Evolutionary conservation across 2,797 vertebrate genomes (phyloP).

Genomic region (Phalanger gymnotis): DNA sequence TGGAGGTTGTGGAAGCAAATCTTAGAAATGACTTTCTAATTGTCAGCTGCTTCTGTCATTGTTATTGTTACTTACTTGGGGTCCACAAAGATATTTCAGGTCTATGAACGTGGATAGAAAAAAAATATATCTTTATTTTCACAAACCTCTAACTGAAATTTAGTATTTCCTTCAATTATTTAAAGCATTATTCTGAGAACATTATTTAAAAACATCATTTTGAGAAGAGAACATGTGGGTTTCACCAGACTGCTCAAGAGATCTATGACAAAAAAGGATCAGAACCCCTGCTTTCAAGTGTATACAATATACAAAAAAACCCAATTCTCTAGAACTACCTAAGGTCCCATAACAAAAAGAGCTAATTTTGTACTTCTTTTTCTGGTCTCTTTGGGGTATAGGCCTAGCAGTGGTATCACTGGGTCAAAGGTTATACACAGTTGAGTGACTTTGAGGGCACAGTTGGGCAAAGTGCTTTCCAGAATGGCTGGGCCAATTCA

Average conservation of each 20-base stretch:
- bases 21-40: not conserved
- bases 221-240: not conserved
- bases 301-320: not conserved
- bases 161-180: not conserved
- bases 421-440: not conserved
- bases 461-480: not conserved
- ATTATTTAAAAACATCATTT: not conserved
- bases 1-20: not conserved
- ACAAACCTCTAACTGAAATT: not conserved
- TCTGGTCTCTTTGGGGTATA: not conserved
- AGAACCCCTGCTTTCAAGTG: not conserved
- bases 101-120: not conserved
- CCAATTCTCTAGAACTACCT: not conserved
- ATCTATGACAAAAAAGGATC: not conserved
- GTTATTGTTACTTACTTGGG: not conserved
- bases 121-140: not conserved
- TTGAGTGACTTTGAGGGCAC: not conserved
- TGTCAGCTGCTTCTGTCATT: not conserved
- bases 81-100: not conserved
- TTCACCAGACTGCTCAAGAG: not conserved
- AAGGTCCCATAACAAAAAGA: not conserved
- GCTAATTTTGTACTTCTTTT: not conserved
- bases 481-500: not conserved
- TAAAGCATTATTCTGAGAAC: not conserved
- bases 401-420: not conserved